A percentile compares a stretch with the other conserved stretches of the same genome.
phyloP scores from a whole-genome alignment of 2,797 vertebrate species.

The Lepidocolaptes lacrymiger region DNA sequence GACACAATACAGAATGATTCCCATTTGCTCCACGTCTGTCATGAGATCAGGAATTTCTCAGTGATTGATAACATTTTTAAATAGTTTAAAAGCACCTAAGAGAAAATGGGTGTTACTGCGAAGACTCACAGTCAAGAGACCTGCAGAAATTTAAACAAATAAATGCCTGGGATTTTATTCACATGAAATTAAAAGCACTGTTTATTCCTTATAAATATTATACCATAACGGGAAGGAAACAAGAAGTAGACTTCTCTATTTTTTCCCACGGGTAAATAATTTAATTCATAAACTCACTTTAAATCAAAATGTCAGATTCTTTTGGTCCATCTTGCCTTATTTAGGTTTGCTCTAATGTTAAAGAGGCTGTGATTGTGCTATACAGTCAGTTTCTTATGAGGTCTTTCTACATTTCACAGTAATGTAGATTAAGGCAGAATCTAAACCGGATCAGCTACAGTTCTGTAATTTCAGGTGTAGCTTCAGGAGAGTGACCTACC shows the following conservation, averaged over 20 bases:
- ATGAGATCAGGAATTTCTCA: background rate
- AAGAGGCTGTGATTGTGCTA: background rate
- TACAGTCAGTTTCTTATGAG: background rate
- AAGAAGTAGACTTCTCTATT: background rate
- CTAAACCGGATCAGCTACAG: background rate
- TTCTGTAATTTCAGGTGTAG: background rate
- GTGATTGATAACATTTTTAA: background rate
- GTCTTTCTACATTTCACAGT: background rate
- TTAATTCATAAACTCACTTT: background rate
- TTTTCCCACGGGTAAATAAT: background rate
- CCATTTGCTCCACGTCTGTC: background rate
- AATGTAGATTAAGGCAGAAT: background rate
- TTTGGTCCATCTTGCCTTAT: background rate
- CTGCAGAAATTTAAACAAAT: background rate
- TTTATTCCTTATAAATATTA: background rate
- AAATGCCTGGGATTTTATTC: background rate
- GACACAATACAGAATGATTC: background rate
- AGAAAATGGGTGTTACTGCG: background rate
- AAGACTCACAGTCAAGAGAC: background rate
- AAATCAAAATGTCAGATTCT: background rate
- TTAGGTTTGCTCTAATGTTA: background rate
- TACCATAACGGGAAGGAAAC: background rate
- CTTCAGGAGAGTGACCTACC: background rate
- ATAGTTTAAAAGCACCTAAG: background rate
- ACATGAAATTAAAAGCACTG: background rate